These are phyloP conservation scores for Nemoura dubitans DNA, from an alignment of 2,888 invertebrate genomes.

Conservation along the genomic window DNA sequence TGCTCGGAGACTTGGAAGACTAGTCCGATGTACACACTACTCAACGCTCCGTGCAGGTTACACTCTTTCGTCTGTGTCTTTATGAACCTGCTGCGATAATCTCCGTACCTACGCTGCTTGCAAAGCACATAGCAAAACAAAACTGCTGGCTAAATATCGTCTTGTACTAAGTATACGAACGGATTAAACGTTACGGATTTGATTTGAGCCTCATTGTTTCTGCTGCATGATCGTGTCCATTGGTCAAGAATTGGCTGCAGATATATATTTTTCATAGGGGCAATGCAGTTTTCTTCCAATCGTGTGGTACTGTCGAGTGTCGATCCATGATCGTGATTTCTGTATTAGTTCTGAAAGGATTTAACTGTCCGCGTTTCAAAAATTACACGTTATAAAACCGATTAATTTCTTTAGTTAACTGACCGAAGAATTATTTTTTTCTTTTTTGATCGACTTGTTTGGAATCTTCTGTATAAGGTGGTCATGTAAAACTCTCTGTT, in stretches of 20 bases:
- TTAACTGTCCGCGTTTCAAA: constrained; percentile 16
- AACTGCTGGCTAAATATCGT: not conserved
- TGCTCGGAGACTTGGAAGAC: not conserved
- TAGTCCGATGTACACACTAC: too few species aligned
- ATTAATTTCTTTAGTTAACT: constrained; percentile 16
- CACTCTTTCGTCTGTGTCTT: too few species aligned
- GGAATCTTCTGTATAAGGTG: not conserved
- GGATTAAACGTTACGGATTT: not conserved
- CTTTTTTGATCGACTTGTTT: not conserved
- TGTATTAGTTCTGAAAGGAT: constrained; percentile 3
- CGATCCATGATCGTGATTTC: constrained; percentile 12
- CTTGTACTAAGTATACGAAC: not conserved
- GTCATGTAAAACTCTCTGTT: not conserved
- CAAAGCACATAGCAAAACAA: too few species aligned
- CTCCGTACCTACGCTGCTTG: too few species aligned
- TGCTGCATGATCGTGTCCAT: not conserved
- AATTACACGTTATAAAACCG: constrained; percentile 9
- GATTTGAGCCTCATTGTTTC: not conserved
- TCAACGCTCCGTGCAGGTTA: not conserved
- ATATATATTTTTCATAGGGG: not conserved
- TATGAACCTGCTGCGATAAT: not conserved
- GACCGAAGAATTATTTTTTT: not conserved
- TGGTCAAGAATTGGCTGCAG: not conserved
- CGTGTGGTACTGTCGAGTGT: not conserved
- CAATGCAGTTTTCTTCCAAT: not conserved